Conservation (phyloP, 1,140 invertebrate species). For the Micrasema longulum region DNA sequence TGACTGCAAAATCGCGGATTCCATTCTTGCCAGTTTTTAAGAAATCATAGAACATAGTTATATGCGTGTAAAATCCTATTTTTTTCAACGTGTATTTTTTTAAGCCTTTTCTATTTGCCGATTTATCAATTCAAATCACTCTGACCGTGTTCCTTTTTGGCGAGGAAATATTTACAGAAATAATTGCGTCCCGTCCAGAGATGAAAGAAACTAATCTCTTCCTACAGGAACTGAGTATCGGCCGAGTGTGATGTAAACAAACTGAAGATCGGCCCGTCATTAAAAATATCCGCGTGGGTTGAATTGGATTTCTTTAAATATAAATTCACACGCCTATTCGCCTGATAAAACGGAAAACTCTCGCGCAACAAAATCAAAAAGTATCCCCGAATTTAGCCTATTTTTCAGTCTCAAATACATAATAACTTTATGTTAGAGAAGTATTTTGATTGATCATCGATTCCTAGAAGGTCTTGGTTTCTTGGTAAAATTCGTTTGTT, state of each 20-base stretch:
- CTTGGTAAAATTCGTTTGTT: no score
- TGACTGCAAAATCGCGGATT: no score
- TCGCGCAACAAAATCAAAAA: background rate
- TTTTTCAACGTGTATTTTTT: no score
- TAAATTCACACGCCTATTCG: constrained; percentile 16
- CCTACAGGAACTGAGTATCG: background rate
- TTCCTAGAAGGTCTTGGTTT: background rate
- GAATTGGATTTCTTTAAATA: constrained; percentile 12
- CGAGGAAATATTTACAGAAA: no score
- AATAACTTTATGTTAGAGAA: background rate
- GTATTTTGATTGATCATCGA: background rate
- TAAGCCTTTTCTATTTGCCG: no score
- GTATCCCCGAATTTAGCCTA: background rate
- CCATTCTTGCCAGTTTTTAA: no score
- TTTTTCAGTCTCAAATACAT: background rate
- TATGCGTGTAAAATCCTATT: no score
- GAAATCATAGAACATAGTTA: no score
- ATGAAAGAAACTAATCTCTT: constrained; percentile 6
- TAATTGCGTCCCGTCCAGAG: background rate
- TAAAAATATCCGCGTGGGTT: constrained; percentile 16
- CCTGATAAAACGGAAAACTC: constrained; percentile 4
- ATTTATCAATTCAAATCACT: no score
- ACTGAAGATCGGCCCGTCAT: background rate
- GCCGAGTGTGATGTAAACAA: constrained; percentile 14
- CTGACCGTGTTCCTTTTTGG: no score